Percentiles rank a stretch among this genome's conserved stretches.
Evolutionary conservation across 2,113 vertebrate species (phyloP).

Genomic region (Ramphastos sulfuratus): DNA sequence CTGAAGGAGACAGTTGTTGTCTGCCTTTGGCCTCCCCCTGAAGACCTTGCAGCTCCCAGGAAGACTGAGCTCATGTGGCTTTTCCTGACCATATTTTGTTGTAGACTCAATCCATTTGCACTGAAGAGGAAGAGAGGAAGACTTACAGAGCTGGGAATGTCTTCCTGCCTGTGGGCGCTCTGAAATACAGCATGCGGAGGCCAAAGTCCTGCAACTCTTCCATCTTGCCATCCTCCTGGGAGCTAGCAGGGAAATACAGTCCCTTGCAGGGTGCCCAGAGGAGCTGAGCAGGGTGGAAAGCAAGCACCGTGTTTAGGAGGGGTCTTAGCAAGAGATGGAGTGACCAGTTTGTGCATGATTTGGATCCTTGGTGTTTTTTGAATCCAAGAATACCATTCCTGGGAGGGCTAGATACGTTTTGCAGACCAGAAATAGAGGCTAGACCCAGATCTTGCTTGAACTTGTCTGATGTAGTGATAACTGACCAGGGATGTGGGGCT

Average conservation of each 20-base stretch:
- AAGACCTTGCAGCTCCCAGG: not conserved
- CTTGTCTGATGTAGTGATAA: not conserved
- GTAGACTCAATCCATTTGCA: accelerated
- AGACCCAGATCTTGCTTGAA: not conserved
- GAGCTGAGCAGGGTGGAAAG: not conserved
- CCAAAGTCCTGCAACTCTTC: not conserved
- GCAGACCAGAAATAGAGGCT: not conserved
- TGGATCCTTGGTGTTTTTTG: not conserved
- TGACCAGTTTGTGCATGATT: not conserved
- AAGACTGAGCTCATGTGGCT: not conserved
- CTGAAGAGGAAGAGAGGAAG: not conserved
- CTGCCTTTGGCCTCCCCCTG: not conserved
- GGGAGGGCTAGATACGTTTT: not conserved
- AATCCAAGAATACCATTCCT: not conserved
- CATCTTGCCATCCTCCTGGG: not conserved
- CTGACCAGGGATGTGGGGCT: not conserved
- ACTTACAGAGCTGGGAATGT: not conserved
- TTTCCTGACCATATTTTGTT: not conserved
- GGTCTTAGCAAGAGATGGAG: not conserved
- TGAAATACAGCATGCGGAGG: not conserved
- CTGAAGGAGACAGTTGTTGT: accelerated
- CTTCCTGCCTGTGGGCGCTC: not conserved
- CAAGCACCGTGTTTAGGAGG: not conserved
- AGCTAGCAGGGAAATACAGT: not conserved
- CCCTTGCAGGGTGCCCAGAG: not conserved